phyloP scores from a whole-genome alignment of 2,113 vertebrate species.

The Mesitornis unicolor region DNA sequence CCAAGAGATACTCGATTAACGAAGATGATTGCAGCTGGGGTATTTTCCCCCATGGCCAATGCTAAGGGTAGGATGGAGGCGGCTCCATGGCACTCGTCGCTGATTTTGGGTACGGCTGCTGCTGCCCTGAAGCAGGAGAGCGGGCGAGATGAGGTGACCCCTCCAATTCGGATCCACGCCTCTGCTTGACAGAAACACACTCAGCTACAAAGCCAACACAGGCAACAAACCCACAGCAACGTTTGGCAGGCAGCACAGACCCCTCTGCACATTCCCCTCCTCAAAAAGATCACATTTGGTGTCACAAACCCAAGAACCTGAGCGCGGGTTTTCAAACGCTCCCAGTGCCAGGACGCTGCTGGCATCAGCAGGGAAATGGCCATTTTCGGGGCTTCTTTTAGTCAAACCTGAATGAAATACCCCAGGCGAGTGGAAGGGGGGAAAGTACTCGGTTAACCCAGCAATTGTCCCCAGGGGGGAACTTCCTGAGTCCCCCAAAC shows the following conservation, averaged over 20 bases:
- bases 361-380: slow-evolving; percentile 25
- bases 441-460: neutral
- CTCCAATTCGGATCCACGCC: neutral
- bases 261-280: rapidly evolving
- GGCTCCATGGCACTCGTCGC: rapidly evolving
- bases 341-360: neutral
- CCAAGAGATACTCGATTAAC: neutral
- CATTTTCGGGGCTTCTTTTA: slow-evolving; percentile 21
- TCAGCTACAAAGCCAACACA: rapidly evolving
- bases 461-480: neutral
- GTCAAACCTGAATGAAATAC: slow-evolving; percentile 44
- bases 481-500: neutral
- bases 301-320: neutral
- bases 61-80: neutral
- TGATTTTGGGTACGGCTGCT: neutral
- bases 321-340: neutral
- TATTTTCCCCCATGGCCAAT: rapidly evolving
- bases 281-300: rapidly evolving
- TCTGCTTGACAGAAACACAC: rapidly evolving
- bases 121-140: neutral
- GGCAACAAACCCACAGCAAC: rapidly evolving
- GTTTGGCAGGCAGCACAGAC: neutral
- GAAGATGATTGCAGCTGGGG: rapidly evolving
- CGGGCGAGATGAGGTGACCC: neutral
- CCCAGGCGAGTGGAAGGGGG: neutral